These are phyloP conservation scores for Pseudochaenichthys georgianus DNA, from an alignment of 2,797 vertebrate species.

Conservation along the genomic window DNA sequence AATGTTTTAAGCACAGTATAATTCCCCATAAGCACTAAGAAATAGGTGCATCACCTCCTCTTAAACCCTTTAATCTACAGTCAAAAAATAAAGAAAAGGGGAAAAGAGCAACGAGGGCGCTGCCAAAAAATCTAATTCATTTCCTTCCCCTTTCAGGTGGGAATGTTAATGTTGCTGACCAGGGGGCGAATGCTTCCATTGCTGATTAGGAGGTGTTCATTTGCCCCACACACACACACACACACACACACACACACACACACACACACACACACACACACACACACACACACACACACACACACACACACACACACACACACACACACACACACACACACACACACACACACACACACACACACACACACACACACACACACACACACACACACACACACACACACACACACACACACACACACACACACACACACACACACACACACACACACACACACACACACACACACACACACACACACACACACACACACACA, in stretches of 20 bases:
- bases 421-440: neutral
- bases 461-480: too few relatives aligned
- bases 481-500: too few relatives aligned
- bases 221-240: constrained; percentile 52
- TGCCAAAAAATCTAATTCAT: constrained; percentile 1
- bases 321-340: too few relatives aligned
- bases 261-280: too few relatives aligned
- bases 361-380: neutral
- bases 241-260: too few relatives aligned
- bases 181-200: constrained; percentile 28
- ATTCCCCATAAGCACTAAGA: neutral
- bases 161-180: constrained; percentile 48
- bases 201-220: constrained; percentile 57
- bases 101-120: neutral
- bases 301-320: too few relatives aligned
- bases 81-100: neutral
- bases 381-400: neutral
- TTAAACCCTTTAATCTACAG: neutral
- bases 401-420: neutral
- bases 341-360: too few relatives aligned
- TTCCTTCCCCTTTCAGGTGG: constrained; percentile 30
- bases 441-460: constrained; percentile 29
- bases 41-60: neutral
- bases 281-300: too few relatives aligned
- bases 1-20: neutral